Base-by-base conservation (phyloP, 2,888 invertebrate genomes). In the Cheilosia grossa region DNA sequence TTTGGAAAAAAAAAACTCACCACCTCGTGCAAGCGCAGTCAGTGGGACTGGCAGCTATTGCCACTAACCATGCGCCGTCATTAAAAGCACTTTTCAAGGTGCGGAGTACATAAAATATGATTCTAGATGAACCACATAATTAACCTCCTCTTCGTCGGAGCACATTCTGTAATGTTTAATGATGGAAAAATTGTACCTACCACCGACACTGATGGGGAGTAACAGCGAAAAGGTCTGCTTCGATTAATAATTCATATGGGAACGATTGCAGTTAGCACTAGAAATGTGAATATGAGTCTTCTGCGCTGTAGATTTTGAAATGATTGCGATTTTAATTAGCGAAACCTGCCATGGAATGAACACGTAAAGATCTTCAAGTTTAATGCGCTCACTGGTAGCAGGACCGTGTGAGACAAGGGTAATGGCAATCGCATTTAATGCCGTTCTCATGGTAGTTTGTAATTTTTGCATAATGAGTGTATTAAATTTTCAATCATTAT, bases 221-320 rank as follows among this genome's bases (percentile, higher is more conserved):
- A 44, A 15, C 42, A 54, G 37, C 7, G 21, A 51, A 44, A 54
- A 67, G 54, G 44, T 30, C 42, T 56, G 56, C 44, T 15, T 21
- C 15, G 37, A 70, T 70, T 49, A 70, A 80, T 80, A 74, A 80
- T 80, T 80, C 80, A 73, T 80, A 63, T 80, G 80, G 73, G 80
- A 74, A 80, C 67, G 66, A 17, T 63, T 64, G 44, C 37, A 69
- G 54, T 69, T 61, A 77, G 9, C 27, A 53, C 30, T 64, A 33
- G 58, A 56, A 78, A 72, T 72, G 64, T 70, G 42, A 70, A 72
- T 79, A 54, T 64, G 49, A 61, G 37, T 40, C 53, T 3, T 37
- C 13, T 37, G 37, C 53, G 53, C 53, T 33, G 21, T 61, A 40
- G 33, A 77, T 56, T 54, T 51, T 19, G 63, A 70, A 47, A 49